These are phyloP conservation scores for Morpho helenor DNA, from an alignment of 2,888 invertebrate genomes.

Conservation along the genomic window DNA sequence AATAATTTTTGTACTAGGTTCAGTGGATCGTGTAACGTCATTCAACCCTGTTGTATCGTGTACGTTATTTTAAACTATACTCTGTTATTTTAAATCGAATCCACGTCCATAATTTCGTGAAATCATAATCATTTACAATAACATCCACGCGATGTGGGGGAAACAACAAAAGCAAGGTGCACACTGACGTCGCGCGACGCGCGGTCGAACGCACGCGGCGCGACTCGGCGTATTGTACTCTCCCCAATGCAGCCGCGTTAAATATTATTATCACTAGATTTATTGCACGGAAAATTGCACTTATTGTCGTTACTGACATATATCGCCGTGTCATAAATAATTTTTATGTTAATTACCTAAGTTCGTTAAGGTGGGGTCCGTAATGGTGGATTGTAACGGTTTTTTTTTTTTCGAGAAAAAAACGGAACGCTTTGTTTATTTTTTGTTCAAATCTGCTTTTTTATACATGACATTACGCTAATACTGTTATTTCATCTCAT, in stretches of 20 bases:
- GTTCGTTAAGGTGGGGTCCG: slow-evolving; percentile 43
- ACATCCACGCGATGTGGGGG: slow-evolving; percentile 23
- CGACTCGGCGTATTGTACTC: slow-evolving; percentile 54
- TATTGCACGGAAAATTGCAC: slow-evolving; percentile 77
- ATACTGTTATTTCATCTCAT: no score
- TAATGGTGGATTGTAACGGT: slow-evolving; percentile 40
- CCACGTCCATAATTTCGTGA: slow-evolving; percentile 14
- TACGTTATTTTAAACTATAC: neutral
- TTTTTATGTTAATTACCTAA: slow-evolving; percentile 67
- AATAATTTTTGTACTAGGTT: no score
- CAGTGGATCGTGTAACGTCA: no score
- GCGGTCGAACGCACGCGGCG: slow-evolving; percentile 31
- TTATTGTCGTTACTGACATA: slow-evolving; percentile 66
- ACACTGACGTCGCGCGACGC: slow-evolving; percentile 27
- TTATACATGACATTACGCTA: no score
- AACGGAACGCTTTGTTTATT: no score
- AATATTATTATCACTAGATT: slow-evolving; percentile 76
- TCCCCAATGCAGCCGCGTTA: slow-evolving; percentile 44
- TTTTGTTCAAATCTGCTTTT: no score
- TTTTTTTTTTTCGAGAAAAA: slow-evolving; percentile 7
- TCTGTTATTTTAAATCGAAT: slow-evolving; percentile 8
- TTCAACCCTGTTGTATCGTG: no score
- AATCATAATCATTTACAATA: slow-evolving; percentile 24
- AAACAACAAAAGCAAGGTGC: slow-evolving; percentile 57
- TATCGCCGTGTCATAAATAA: slow-evolving; percentile 72